Evolutionary conservation across 2,797 vertebrate species (phyloP).

Genomic region (Poecilia gillii): DNA sequence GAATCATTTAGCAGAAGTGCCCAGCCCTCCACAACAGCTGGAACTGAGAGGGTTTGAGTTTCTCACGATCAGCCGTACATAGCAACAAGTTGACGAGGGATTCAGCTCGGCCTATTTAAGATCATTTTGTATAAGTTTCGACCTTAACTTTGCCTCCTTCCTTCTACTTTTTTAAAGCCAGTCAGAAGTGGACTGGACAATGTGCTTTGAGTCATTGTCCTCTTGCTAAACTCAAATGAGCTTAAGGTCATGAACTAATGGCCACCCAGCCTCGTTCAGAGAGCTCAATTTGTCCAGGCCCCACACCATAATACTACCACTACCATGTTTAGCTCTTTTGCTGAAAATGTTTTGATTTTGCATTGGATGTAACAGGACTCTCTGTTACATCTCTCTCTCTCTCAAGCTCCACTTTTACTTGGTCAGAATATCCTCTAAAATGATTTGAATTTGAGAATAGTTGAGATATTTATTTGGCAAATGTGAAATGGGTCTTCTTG

Average conservation of each 20-base stretch:
- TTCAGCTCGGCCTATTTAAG: neutral
- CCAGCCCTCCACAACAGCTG: conserved; percentile 11
- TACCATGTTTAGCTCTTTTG: neutral
- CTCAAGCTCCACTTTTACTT: neutral
- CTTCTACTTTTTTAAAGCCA: neutral
- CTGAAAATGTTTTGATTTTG: neutral
- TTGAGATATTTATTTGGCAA: neutral
- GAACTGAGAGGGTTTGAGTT: neutral
- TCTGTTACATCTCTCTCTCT: neutral
- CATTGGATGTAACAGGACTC: neutral
- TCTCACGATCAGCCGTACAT: conserved; percentile 22
- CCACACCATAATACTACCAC: neutral
- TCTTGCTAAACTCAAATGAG: neutral
- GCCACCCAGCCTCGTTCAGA: neutral
- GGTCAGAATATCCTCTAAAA: neutral
- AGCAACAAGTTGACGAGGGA: conserved; percentile 7
- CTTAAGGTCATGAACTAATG: neutral
- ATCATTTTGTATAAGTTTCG: neutral
- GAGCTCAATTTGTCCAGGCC: neutral
- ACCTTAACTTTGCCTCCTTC: neutral
- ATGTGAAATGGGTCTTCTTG: neutral
- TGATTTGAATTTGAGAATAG: neutral
- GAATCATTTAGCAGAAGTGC: conserved; percentile 57
- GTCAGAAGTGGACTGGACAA: neutral
- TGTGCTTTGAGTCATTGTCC: neutral